Conservation (phyloP, 2,113 vertebrate species). For the Setophaga petechia region DNA sequence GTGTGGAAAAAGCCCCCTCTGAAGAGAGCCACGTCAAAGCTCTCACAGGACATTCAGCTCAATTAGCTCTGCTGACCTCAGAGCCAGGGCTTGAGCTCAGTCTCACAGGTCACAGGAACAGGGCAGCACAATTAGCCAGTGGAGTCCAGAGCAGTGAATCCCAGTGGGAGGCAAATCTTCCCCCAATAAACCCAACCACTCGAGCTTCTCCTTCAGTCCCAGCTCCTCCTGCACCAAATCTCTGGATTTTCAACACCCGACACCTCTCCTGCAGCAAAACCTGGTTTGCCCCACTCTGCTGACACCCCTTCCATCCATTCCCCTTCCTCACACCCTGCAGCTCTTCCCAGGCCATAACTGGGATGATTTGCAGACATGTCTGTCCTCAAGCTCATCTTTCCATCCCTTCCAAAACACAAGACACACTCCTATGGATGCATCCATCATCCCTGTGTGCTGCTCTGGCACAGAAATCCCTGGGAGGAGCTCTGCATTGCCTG, state of each 20-base stretch:
- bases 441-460: neutral
- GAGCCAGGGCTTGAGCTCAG: neutral
- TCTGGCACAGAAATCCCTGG: neutral
- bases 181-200: accelerated
- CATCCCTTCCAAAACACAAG: neutral
- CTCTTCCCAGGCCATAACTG: neutral
- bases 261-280: neutral
- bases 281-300: neutral
- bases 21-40: neutral
- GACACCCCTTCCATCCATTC: neutral
- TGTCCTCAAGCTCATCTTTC: neutral
- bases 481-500: neutral
- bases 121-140: neutral
- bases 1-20: neutral
- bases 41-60: neutral
- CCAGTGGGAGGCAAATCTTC: neutral
- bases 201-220: neutral
- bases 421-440: accelerated
- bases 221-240: accelerated
- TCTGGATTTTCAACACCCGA: neutral
- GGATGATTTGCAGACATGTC: neutral
- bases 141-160: accelerated
- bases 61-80: neutral
- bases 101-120: neutral
- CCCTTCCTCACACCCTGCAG: neutral